Percentiles rank a stretch among this genome's conserved stretches.
Conservation (phyloP, 2,797 vertebrate genomes). For the Hemitrygon akajei region DNA sequence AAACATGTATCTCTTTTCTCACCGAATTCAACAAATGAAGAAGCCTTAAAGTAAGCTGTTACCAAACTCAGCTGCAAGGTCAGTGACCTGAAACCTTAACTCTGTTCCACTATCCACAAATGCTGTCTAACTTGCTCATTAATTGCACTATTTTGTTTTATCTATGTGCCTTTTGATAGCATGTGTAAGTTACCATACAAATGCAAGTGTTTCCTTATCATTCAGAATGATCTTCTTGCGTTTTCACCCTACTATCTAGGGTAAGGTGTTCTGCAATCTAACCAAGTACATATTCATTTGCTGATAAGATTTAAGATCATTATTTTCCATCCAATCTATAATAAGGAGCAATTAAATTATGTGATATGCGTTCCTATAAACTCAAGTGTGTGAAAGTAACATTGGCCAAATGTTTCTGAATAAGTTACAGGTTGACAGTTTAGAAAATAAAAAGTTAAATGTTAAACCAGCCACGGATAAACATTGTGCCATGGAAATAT, state of each 20-base stretch:
- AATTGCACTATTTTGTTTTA: no score
- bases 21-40: background rate
- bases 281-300: background rate
- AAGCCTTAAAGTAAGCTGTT: background rate
- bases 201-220: background rate
- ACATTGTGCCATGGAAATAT: no score
- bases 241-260: no score
- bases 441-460: background rate
- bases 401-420: background rate
- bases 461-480: background rate
- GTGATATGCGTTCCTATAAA: background rate
- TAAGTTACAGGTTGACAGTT: background rate
- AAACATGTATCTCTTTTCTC: background rate
- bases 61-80: no score
- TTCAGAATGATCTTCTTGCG: background rate
- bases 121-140: no score
- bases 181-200: no score
- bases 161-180: no score
- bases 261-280: background rate
- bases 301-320: background rate
- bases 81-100: no score
- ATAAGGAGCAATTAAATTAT: background rate
- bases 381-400: background rate
- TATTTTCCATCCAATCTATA: background rate
- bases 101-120: no score